phyloP scores from a whole-genome alignment of 1,140 invertebrate genomes.

The Drosophila ambigua region DNA sequence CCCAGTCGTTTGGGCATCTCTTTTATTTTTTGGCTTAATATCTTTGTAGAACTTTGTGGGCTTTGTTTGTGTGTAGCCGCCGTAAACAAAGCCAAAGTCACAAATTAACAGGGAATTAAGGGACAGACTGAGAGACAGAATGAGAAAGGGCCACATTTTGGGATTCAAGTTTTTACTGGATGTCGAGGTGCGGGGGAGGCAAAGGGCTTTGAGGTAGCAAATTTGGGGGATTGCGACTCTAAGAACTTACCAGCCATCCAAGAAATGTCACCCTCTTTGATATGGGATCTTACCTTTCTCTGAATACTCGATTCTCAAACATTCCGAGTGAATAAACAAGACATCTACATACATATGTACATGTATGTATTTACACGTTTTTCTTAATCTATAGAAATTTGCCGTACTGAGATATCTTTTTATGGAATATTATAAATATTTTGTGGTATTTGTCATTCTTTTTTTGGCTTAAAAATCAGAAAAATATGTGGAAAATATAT shows the following conservation, averaged over 20 bases:
- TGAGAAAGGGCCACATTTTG: constrained; percentile 10
- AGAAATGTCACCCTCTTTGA: background rate
- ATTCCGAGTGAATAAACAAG: no score
- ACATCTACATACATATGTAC: no score
- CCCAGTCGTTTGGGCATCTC: background rate
- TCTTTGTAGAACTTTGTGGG: constrained; percentile 21
- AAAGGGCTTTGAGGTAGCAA: background rate
- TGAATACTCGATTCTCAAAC: no score
- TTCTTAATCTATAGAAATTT: background rate
- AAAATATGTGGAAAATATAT: no score
- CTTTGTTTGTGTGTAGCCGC: constrained; percentile 46
- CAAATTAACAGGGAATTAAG: constrained; percentile 22
- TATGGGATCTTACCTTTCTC: background rate
- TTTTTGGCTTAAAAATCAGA: no score
- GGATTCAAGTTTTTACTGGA: background rate
- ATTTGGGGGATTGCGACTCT: no score
- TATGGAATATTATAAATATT: background rate
- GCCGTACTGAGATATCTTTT: constrained; percentile 2
- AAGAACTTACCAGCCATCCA: no score
- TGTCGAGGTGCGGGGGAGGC: background rate
- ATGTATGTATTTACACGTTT: no score
- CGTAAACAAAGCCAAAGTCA: constrained; percentile 27
- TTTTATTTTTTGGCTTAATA: constrained; percentile 47
- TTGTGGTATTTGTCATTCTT: no score
- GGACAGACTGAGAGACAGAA: background rate